Percentiles rank a stretch among this genome's conserved stretches.
phyloP scores from a whole-genome alignment of 2,113 vertebrate genomes.

The Carassius auratus region DNA sequence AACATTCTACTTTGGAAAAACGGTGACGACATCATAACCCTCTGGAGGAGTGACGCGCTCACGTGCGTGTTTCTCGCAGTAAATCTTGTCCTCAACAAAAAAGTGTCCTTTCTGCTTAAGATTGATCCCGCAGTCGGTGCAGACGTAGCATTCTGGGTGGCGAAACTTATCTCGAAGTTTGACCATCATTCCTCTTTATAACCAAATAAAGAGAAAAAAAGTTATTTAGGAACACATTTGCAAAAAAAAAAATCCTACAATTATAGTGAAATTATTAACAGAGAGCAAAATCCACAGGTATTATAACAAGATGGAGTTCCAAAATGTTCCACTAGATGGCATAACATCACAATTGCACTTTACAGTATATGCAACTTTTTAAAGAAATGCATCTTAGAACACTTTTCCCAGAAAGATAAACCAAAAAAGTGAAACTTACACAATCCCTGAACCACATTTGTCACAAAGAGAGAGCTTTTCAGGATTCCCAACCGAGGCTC shows the following conservation, averaged over 20 bases:
- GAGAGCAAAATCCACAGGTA: background rate
- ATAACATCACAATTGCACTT: background rate
- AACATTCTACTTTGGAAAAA: conserved; percentile 86
- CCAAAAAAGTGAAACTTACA: conserved; percentile 80
- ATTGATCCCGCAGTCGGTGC: conserved; percentile 86
- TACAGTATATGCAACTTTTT: background rate
- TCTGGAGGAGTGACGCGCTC: conserved; percentile 86
- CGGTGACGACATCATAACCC: conserved; percentile 92
- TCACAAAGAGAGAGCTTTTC: too few species aligned
- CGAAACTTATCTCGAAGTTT: conserved; percentile 89
- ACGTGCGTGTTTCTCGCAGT: conserved; percentile 91
- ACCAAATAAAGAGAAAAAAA: background rate
- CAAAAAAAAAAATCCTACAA: background rate
- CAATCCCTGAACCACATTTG: conserved; percentile 91
- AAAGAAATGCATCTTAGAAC: background rate
- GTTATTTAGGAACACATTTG: background rate
- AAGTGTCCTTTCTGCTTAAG: conserved; percentile 98
- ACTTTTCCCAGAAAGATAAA: background rate
- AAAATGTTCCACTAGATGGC: conserved; percentile 20
- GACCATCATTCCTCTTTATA: conserved; percentile 84
- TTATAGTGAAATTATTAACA: background rate
- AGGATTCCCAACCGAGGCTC: too few species aligned
- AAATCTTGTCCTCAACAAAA: conserved; percentile 93
- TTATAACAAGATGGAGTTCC: background rate
- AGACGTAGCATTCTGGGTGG: conserved; percentile 93